These are phyloP conservation scores for Eriocheir sinensis DNA, from an alignment of 1,140 invertebrate genomes.

Conservation along the genomic window DNA sequence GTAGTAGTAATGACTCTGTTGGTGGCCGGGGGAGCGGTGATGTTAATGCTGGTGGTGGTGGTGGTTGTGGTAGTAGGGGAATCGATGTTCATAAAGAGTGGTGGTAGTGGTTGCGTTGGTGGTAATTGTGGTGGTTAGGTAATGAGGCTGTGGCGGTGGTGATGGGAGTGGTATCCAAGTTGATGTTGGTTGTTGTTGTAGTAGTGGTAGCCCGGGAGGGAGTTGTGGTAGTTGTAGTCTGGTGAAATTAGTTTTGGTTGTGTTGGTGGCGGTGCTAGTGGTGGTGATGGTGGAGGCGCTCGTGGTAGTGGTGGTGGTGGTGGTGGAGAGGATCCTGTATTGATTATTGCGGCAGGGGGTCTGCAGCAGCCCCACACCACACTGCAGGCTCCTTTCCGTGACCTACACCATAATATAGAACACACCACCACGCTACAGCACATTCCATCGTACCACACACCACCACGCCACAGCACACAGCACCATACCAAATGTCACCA, in stretches of 20 bases:
- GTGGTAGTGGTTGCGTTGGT: too few relatives aligned
- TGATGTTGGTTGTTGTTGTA: not conserved
- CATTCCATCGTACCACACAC: not conserved
- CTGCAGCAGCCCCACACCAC: not conserved
- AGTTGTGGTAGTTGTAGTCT: not conserved
- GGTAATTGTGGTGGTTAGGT: not conserved
- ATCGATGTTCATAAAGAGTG: too few relatives aligned
- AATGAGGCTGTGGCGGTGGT: not conserved
- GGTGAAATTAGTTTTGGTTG: not conserved
- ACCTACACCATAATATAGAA: not conserved
- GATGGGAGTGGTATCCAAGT: too few relatives aligned
- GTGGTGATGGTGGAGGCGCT: not conserved
- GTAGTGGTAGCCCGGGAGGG: not conserved
- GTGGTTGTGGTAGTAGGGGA: too few relatives aligned
- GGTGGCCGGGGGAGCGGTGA: too few relatives aligned
- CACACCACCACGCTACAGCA: not conserved
- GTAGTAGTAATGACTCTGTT: not conserved
- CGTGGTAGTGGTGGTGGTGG: not conserved
- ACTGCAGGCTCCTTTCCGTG: not conserved
- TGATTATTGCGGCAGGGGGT: slow-evolving; percentile 12
- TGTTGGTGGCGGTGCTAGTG: not conserved
- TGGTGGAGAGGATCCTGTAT: slow-evolving; percentile 12
- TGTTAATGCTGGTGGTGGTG: too few relatives aligned
- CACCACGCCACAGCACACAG: not conserved
- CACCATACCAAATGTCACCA: too few relatives aligned